phyloP scores from a whole-genome alignment of 2,888 invertebrate genomes.

The Clivina fossor region DNA sequence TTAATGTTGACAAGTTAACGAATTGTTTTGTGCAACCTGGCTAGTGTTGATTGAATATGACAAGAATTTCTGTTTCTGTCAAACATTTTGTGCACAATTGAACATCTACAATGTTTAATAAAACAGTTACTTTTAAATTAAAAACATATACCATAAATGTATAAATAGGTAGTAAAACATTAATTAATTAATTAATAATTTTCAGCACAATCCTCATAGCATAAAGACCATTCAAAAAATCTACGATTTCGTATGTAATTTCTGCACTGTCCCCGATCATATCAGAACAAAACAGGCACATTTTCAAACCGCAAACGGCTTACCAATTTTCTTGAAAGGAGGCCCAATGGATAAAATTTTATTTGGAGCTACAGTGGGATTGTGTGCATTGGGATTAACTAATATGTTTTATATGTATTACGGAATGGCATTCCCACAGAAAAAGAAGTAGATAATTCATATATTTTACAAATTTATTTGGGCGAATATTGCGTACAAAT shows the following conservation, averaged over 20 bases:
- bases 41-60: too few species aligned
- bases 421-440: slow-evolving; percentile 25
- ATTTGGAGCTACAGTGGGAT: slow-evolving; percentile 54
- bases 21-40: too few species aligned
- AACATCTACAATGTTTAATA: too few species aligned
- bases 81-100: too few species aligned
- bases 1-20: too few species aligned
- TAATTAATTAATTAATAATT: too few species aligned
- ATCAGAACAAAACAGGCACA: slow-evolving; percentile 23
- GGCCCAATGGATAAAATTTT: slow-evolving; percentile 41
- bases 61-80: too few species aligned
- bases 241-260: slow-evolving; percentile 22
- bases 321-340: slow-evolving; percentile 38
- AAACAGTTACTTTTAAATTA: too few species aligned
- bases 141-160: too few species aligned
- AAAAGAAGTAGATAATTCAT: slow-evolving; percentile 15
- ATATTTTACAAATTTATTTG: too few species aligned
- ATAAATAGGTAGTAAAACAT: too few species aligned
- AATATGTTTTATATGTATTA: slow-evolving; percentile 41
- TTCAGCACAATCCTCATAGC: slow-evolving; percentile 26
- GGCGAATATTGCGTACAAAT: too few species aligned
- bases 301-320: slow-evolving; percentile 44
- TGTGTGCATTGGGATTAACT: slow-evolving; percentile 52
- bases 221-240: slow-evolving; percentile 23
- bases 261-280: slow-evolving; percentile 18